Percentiles rank a stretch among this genome's conserved stretches.
phyloP scores from a whole-genome alignment of 1,140 invertebrate species.

The Penaeus vannamei region DNA sequence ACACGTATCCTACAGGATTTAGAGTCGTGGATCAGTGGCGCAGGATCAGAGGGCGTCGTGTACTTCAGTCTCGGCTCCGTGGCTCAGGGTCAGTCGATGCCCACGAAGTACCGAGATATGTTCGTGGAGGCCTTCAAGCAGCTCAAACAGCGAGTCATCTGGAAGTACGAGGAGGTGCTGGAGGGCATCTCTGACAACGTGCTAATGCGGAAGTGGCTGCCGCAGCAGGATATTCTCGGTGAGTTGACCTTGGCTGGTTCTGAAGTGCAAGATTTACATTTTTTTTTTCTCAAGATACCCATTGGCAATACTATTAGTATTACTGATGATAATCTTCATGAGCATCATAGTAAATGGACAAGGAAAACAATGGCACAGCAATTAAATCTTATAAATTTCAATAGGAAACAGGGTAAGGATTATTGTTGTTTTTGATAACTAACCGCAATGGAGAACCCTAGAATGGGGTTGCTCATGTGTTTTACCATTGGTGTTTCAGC shows the following conservation, averaged over 20 bases:
- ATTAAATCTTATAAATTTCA: no score
- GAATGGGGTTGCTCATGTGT: no score
- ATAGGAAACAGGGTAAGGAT: no score
- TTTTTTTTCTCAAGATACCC: no score
- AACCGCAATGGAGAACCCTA: no score
- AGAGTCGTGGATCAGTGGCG: conserved; percentile 46
- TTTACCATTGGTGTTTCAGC: no score
- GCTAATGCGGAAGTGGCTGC: conserved; percentile 46
- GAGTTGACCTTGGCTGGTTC: background rate
- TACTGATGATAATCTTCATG: no score
- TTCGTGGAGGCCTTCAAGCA: conserved; percentile 56
- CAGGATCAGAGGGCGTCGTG: conserved; percentile 42
- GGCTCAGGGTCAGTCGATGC: conserved; percentile 21
- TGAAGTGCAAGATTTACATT: no score
- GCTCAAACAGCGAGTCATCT: conserved; percentile 60
- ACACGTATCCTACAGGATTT: conserved; percentile 17
- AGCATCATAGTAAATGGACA: no score
- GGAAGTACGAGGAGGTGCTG: conserved; percentile 63
- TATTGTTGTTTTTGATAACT: no score
- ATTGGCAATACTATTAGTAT: no score
- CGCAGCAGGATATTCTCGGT: conserved; percentile 58
- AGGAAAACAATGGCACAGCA: no score
- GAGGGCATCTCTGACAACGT: conserved; percentile 56
- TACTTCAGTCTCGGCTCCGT: conserved; percentile 52
- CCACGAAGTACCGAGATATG: conserved; percentile 17